Percentiles rank a stretch among this genome's conserved stretches.
phyloP scores from a whole-genome alignment of 2,113 vertebrate species.

The Macroglossus sobrinus region DNA sequence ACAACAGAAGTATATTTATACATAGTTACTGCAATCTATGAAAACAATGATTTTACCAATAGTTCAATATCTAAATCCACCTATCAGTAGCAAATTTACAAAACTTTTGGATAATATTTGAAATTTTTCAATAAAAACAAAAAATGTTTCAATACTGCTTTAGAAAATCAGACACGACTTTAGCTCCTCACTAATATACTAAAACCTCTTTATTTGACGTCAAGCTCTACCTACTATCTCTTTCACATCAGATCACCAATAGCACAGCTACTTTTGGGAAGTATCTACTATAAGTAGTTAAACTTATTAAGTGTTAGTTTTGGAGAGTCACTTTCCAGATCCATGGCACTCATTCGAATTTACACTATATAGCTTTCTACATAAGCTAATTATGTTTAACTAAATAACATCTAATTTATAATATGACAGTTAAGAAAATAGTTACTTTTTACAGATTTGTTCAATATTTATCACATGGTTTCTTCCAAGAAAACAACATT shows the following conservation, averaged over 20 bases:
- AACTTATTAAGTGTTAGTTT: neutral
- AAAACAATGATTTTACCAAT: neutral
- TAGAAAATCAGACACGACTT: neutral
- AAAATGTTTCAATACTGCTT: neutral
- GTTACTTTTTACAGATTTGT: neutral
- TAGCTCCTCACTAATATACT: neutral
- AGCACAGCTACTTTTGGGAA: neutral
- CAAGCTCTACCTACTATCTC: neutral
- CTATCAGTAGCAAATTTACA: neutral
- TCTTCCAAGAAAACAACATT: neutral
- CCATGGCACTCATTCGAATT: neutral
- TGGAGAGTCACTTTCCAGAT: rapidly evolving
- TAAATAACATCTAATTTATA: neutral
- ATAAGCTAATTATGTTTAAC: neutral
- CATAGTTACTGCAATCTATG: neutral
- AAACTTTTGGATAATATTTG: neutral
- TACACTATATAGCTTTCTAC: neutral
- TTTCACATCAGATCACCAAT: neutral
- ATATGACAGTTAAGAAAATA: neutral
- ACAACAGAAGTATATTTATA: conserved; percentile 14
- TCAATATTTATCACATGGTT: neutral
- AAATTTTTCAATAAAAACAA: neutral
- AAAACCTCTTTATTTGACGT: neutral
- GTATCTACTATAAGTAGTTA: neutral
- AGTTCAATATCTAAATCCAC: neutral